Evolutionary conservation across 2,888 invertebrate species (phyloP), one percentile per base, ranked within the genome.

Genomic region (Plebejus melissa): DNA sequence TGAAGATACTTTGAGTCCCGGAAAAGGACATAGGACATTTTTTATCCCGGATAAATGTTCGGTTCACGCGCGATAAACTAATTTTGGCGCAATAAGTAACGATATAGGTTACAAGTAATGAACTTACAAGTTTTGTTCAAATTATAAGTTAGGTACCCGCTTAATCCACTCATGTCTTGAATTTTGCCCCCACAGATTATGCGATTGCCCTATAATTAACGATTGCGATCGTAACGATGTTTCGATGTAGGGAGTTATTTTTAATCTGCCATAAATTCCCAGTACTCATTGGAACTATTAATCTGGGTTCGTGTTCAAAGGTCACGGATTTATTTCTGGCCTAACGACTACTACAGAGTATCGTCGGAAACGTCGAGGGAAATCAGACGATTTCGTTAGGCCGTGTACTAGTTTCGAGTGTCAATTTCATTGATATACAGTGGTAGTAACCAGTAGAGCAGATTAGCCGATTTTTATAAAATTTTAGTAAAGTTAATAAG

Each of bases 281-380:
- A 11, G 46, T 41, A 41, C 32, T 71, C 46, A 46, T 71, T 22
- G 22, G 41, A 46, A 41, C 28, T 71, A 41, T 71, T 71, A 22
- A 71, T 46, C 46, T 22, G 41, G 71, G 71, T 46, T 71, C 71
- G 46, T 71, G 71, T 71, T 71, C 32, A 71, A 46, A 71, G 71
- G 71, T 71, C 71, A 71, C 65, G 65, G 41, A 28, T 41, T 46
- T 71, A 71, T 71, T 71, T 46, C 22, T 4, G 46, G 71, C 46
- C 22, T 46, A 41, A 71, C 28, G 46, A 71, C 28, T 65, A 32
- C 32, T 4, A 22, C 22, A 22, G 65, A 65, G 11, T 71, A 71
- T 46, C 71, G 71, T 22, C 22, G 28, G n/a, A 70, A 28, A 71
- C 22, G 46, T 11, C 71, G 41, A 22, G 41, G 46, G 71, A 71